Evolutionary conservation across 2,888 invertebrate genomes (phyloP), one percentile per base, ranked within the genome.

Genomic region (Limnephilus auricula): DNA sequence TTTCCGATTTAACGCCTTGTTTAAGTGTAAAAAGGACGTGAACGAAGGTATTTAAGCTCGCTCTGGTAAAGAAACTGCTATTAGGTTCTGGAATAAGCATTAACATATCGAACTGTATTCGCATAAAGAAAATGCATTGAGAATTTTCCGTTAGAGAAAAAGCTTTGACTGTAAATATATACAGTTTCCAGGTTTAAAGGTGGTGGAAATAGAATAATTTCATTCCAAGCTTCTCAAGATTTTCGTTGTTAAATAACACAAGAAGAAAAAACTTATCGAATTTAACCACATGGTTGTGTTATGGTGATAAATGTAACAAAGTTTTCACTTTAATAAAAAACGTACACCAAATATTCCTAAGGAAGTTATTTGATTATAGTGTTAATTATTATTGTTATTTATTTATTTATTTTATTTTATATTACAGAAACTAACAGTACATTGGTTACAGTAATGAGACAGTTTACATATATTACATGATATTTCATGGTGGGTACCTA

Each of bases 141-240:
- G 80, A 78, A n/a, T 82, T 89, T 82, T 89, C 89, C 25, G 32
- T 25, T 25, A 18, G 18, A 31, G 18, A 13, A 37, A 82, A 18
- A 2, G 31, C 32, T 9, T 82, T 32, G 30, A 40, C 79, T 80
- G 45, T 79, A 79, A 79, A 80, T 89, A 37, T 79, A 79, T 30
- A 30, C 34, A n/a, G 45, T 65, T 40, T 5, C 50, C 25, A 65
- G 18, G n/a, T n/a, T n/a, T n/a, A n/a, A n/a, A n/a, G n/a, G n/a
- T 80, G 78, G 79, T 79, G 37, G 30, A 45, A 84, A 92, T 90
- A 92, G 90, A 89, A 90, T 92, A 90, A 92, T 92, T 90, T 92
- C 90, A 92, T 92, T 92, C 40, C 84, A 50, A 4, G 86, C 79
- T 86, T 78, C 13, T n/a, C 87, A 15, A 15, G 15, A 45, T 15